phyloP scores from a whole-genome alignment of 1,140 invertebrate genomes.

The Diorhabda elongata region DNA sequence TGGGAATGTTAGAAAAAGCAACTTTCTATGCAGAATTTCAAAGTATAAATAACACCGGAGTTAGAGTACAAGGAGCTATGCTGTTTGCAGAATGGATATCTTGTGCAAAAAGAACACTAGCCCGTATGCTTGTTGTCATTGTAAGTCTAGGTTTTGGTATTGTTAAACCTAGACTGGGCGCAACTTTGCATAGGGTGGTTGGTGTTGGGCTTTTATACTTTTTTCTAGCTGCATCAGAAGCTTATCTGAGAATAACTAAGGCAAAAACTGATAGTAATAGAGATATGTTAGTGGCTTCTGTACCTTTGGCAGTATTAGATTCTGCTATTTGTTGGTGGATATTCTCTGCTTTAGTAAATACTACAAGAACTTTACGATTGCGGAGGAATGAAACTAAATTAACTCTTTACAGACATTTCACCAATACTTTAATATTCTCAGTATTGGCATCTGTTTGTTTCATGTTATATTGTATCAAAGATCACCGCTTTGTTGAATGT shows the following conservation, averaged over 20 bases:
- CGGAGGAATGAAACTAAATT: conserved; percentile 85
- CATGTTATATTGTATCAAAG: conserved; percentile 87
- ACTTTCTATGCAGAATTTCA: conserved; percentile 88
- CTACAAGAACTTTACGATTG: conserved; percentile 80
- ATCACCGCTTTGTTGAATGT: conserved; percentile 43
- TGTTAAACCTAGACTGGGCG: conserved; percentile 85
- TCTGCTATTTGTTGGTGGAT: conserved; percentile 79
- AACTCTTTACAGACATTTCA: conserved; percentile 87
- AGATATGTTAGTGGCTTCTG: conserved; percentile 66
- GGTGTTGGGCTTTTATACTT: conserved; percentile 79
- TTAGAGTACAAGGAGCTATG: conserved; percentile 63
- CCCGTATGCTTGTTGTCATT: conserved; percentile 89
- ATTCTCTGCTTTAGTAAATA: conserved; percentile 83
- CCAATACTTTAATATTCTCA: conserved; percentile 86
- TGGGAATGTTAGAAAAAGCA: conserved; percentile 82
- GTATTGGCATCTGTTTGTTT: conserved; percentile 84
- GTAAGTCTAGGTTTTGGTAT: conserved; percentile 93
- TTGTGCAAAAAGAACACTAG: conserved; percentile 81
- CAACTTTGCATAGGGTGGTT: conserved; percentile 81
- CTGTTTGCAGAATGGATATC: conserved; percentile 84
- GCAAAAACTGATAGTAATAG: conserved; percentile 62
- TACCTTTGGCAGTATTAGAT: conserved; percentile 69
- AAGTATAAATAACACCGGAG: conserved; percentile 70
- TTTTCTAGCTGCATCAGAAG: conserved; percentile 74
- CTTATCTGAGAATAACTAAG: conserved; percentile 70